Evolutionary conservation across 2,888 invertebrate species (phyloP), one percentile per base, ranked within the genome.

Genomic region (Caenorhabditis becei): DNA sequence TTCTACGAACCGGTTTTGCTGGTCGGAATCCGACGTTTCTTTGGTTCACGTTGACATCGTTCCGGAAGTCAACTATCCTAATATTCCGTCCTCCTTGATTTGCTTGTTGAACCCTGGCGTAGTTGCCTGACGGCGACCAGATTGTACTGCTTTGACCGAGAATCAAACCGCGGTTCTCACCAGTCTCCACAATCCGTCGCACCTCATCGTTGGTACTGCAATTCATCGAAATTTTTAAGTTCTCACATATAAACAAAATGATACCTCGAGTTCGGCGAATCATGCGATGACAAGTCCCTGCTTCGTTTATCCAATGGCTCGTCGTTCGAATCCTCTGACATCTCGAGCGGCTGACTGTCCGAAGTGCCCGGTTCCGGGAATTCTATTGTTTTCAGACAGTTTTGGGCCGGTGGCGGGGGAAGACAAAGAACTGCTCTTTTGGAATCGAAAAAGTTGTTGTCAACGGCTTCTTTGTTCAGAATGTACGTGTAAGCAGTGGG

Each of bases 271-370:
- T 83, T 87, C 0, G 83, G 78, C 23, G 88, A 88, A 54, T 89
- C 89, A 24, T 84, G 80, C 11, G 88, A 88, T 14, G 84, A 63
- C 10, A 58, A 77, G 71, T 89, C 88, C 20, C 89, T 77, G 37
- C 80, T 82, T 14, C 89, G 83, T 75, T 89, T 89, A 47, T 86
- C 88, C 1, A 69, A 26, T 7, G 88, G 86, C 32, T 83, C 88
- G 20, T 88, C 87, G 37, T 82, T 75, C n/a, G 70, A 69, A 65
- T 80, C 75, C n/a, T 80, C 80, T 5, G 59, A 74, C 4, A 58
- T 66, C 18, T 74, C 74, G 14, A 65, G 2, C 10, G 24, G 66
- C 11, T 66, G 54, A 44, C 28, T n/a, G 20, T 63, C 71, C 16
- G 71, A 56, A 32, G 32, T 44, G 8, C 54, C 20, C n/a, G n/a